phyloP scores from a whole-genome alignment of 2,888 invertebrate genomes.

The Amblyteles armatorius region DNA sequence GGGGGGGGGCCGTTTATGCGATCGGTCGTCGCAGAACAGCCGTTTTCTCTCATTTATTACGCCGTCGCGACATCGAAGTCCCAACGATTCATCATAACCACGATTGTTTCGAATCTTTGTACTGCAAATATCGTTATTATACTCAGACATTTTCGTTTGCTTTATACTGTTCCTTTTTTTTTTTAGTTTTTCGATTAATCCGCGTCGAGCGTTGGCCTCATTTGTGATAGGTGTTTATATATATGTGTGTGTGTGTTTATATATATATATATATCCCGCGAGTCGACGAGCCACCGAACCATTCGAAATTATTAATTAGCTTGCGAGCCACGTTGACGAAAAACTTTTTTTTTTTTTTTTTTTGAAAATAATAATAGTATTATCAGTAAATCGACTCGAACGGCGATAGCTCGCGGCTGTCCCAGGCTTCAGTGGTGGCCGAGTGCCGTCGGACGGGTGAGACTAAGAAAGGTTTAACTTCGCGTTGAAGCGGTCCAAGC shows the following conservation, averaged over 20 bases:
- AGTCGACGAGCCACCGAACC: slow-evolving; percentile 27
- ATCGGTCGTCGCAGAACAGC: slow-evolving; percentile 12
- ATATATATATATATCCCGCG: slow-evolving; percentile 16
- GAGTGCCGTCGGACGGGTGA: slow-evolving; percentile 47
- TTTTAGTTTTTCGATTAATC: slow-evolving; percentile 56
- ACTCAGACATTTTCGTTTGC: slow-evolving; percentile 48
- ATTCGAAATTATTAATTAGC: slow-evolving; percentile 46
- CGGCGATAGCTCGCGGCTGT: slow-evolving; percentile 46
- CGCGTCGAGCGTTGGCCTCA: slow-evolving; percentile 27
- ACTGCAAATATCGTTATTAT: slow-evolving; percentile 68
- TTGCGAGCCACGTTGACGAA: slow-evolving; percentile 42
- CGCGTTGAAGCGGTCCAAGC: slow-evolving; percentile 44
- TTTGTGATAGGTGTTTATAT: slow-evolving; percentile 1
- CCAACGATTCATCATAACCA: slow-evolving; percentile 34
- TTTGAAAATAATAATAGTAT: slow-evolving; percentile 32
- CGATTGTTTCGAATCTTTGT: slow-evolving; percentile 62
- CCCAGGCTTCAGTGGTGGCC: slow-evolving; percentile 45
- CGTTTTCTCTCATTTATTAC: slow-evolving; percentile 13
- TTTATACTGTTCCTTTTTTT: slow-evolving; percentile 43
- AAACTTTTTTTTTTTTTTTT: slow-evolving; percentile 26
- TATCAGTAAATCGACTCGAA: slow-evolving; percentile 53
- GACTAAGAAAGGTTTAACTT: slow-evolving; percentile 43
- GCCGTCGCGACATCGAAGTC: slow-evolving; percentile 38
- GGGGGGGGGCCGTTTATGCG: background rate
- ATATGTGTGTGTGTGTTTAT: slow-evolving; percentile 2